Conservation (phyloP, 2,113 vertebrate species). For the Anser cygnoides region DNA sequence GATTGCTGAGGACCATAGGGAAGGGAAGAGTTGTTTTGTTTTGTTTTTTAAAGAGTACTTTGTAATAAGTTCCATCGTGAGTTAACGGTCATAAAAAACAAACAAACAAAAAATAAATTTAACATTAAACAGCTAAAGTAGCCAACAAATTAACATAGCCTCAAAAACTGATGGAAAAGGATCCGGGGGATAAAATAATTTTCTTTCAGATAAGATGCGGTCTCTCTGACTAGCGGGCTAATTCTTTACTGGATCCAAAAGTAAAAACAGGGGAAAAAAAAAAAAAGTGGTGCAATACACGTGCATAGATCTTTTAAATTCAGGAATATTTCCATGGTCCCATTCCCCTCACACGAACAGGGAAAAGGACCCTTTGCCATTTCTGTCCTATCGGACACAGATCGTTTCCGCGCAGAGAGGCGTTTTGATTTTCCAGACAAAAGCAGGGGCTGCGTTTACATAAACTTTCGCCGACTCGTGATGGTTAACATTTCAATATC, state of each 20-base stretch:
- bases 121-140: neutral
- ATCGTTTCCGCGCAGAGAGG: neutral
- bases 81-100: neutral
- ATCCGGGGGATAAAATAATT: neutral
- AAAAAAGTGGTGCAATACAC: neutral
- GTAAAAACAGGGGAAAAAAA: neutral
- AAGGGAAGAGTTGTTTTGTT: neutral
- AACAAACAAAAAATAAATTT: neutral
- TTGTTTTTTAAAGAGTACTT: neutral
- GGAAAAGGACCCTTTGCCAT: neutral
- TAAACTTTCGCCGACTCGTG: constrained; percentile 40
- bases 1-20: neutral
- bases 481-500: constrained; percentile 49
- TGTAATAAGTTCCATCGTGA: neutral
- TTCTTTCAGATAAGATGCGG: rapidly evolving
- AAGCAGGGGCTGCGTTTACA: constrained; percentile 37
- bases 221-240: rapidly evolving
- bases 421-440: neutral
- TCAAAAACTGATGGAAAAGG: neutral
- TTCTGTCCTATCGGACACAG: neutral
- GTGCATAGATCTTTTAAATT: neutral
- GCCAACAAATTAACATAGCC: neutral
- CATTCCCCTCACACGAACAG: neutral
- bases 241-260: neutral
- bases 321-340: neutral